Conservation (phyloP, 2,888 invertebrate species). For the Synanthedon andrenaeformis region DNA sequence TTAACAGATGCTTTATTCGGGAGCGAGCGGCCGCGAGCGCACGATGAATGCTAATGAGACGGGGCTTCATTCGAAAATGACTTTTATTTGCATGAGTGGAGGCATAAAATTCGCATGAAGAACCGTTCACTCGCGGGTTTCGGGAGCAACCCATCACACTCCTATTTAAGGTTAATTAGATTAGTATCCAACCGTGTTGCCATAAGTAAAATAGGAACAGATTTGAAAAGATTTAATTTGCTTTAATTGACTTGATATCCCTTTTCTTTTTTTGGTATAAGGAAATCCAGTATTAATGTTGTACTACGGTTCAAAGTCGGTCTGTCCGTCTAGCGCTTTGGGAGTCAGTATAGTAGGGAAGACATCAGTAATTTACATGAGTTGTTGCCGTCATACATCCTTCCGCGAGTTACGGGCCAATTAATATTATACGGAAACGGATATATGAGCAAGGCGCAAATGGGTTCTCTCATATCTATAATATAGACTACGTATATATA, state of each 20-base stretch:
- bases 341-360: slow-evolving; percentile 14
- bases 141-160: slow-evolving; percentile 56
- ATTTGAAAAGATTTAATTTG: slow-evolving; percentile 11
- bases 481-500: slow-evolving; percentile 1
- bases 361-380: slow-evolving; percentile 53
- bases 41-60: slow-evolving; percentile 67
- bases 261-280: slow-evolving; percentile 1
- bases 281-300: neutral
- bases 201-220: slow-evolving; percentile 44
- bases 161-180: slow-evolving; percentile 68
- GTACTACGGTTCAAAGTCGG: neutral
- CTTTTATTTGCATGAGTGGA: slow-evolving; percentile 28
- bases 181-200: slow-evolving; percentile 54
- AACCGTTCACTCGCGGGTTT: slow-evolving; percentile 23
- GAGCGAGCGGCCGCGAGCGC: slow-evolving; percentile 62
- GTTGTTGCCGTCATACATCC: slow-evolving; percentile 60
- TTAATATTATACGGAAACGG: slow-evolving; percentile 67
- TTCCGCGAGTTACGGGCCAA: slow-evolving; percentile 61
- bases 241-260: slow-evolving; percentile 1
- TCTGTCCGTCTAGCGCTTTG: slow-evolving; percentile 15
- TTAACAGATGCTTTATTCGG: slow-evolving; percentile 70
- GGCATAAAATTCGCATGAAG: slow-evolving; percentile 26
- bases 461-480: slow-evolving; percentile 35
- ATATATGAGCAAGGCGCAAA: slow-evolving; percentile 56
- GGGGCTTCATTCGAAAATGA: slow-evolving; percentile 27